A percentile compares a stretch with the other conserved stretches of the same genome.
Conservation (phyloP, 2,113 vertebrate genomes). For the Nematolebias whitei region DNA sequence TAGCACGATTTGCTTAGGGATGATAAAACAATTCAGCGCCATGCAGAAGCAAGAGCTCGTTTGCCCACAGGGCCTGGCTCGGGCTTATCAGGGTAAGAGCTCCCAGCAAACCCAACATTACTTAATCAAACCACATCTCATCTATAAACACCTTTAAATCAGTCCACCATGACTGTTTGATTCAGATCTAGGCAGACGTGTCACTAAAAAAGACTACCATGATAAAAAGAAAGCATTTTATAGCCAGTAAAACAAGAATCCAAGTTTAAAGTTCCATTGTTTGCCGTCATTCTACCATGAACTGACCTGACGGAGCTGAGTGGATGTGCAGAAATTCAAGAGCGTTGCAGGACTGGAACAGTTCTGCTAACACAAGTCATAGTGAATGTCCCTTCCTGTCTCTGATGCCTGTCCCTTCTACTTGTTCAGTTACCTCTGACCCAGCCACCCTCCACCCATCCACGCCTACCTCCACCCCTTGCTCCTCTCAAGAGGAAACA, state of each 20-base stretch:
- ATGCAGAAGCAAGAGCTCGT: constrained; percentile 16
- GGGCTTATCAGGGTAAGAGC: not conserved
- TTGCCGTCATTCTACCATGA: not conserved
- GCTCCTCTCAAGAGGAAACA: constrained; percentile 33
- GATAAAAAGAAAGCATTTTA: no score
- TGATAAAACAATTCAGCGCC: constrained; percentile 46
- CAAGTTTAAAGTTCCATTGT: not conserved
- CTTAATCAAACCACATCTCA: constrained; percentile 8
- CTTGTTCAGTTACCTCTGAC: constrained; percentile 42
- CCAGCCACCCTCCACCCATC: not conserved
- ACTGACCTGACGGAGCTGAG: constrained; percentile 44
- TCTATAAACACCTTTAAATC: not conserved
- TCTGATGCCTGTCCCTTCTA: constrained; percentile 37
- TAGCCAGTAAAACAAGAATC: no score
- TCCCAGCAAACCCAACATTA: constrained; percentile 11
- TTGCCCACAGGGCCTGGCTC: constrained; percentile 32
- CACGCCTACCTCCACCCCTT: not conserved
- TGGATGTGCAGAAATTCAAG: constrained; percentile 32
- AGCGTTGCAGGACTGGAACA: constrained; percentile 25
- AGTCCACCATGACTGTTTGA: not conserved
- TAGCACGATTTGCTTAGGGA: constrained; percentile 48
- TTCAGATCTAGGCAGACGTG: not conserved
- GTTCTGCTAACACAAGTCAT: constrained; percentile 57
- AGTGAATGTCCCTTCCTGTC: constrained; percentile 18
- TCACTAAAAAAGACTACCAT: not conserved